Evolutionary conservation across 2,113 vertebrate genomes (phyloP).

Genomic region (Pristiophorus japonicus): DNA sequence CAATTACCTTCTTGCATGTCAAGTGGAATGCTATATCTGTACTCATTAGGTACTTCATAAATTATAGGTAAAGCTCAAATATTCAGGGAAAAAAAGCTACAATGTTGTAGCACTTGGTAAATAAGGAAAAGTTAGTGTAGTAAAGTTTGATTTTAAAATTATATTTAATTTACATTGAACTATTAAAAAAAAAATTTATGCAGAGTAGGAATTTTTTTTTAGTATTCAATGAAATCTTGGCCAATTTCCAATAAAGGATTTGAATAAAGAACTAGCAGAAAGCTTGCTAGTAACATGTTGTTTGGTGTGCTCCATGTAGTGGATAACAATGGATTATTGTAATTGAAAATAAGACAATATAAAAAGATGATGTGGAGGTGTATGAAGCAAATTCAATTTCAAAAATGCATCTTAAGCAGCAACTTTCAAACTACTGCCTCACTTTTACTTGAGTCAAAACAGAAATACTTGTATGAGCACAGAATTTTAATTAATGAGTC

Average conservation of each 20-base stretch:
- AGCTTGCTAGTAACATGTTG: background rate
- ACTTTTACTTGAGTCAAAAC: background rate
- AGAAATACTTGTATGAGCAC: background rate
- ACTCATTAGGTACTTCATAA: background rate
- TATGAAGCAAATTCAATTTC: background rate
- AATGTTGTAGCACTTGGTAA: background rate
- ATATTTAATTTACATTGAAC: background rate
- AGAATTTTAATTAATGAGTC: background rate
- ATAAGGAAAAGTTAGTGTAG: background rate
- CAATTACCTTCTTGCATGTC: background rate
- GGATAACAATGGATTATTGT: background rate
- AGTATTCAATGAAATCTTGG: background rate
- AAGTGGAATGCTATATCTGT: background rate
- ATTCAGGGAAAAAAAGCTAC: background rate
- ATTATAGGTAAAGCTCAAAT: background rate
- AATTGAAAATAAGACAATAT: background rate
- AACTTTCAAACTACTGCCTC: background rate
- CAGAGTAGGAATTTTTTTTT: background rate
- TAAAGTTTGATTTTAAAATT: background rate
- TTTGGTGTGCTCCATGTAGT: background rate
- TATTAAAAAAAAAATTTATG: no score
- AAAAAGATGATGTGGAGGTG: background rate
- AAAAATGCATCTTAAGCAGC: background rate
- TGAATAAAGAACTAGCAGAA: background rate
- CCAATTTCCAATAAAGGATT: background rate